Evolutionary conservation across 2,113 vertebrate species (phyloP).

Genomic region (Grantiella picta): DNA sequence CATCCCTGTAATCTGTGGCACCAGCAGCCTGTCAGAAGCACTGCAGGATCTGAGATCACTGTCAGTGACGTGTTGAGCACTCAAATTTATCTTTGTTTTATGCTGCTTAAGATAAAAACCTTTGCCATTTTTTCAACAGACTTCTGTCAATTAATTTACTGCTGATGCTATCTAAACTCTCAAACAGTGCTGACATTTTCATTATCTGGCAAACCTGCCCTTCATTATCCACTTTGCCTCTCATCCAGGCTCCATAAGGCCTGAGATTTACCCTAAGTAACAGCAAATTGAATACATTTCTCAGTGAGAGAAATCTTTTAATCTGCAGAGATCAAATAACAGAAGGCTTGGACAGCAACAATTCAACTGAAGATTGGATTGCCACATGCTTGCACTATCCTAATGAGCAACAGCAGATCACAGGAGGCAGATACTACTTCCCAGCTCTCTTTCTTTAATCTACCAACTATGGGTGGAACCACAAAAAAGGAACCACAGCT

Average conservation of each 20-base stretch:
- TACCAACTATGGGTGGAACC: background rate
- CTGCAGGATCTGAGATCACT: background rate
- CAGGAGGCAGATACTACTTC: background rate
- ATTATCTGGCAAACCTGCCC: background rate
- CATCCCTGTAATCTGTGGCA: background rate
- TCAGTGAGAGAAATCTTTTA: background rate
- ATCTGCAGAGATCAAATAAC: background rate
- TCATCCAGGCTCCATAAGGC: background rate
- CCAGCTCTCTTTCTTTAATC: background rate
- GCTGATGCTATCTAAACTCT: background rate
- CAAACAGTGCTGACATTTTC: background rate
- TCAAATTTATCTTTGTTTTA: background rate
- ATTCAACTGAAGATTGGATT: background rate
- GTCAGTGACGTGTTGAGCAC: background rate
- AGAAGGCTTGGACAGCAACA: background rate
- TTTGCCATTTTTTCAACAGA: background rate
- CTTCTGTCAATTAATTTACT: background rate
- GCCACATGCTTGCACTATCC: background rate
- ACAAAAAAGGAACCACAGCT: background rate
- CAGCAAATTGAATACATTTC: background rate
- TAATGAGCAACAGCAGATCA: background rate
- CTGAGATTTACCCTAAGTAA: background rate
- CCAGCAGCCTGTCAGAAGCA: background rate
- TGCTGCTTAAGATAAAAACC: background rate
- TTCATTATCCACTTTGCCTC: conserved; percentile 1